These are phyloP conservation scores for Halocaridina rubra DNA, from an alignment of 2,888 invertebrate species.

Conservation along the genomic window DNA sequence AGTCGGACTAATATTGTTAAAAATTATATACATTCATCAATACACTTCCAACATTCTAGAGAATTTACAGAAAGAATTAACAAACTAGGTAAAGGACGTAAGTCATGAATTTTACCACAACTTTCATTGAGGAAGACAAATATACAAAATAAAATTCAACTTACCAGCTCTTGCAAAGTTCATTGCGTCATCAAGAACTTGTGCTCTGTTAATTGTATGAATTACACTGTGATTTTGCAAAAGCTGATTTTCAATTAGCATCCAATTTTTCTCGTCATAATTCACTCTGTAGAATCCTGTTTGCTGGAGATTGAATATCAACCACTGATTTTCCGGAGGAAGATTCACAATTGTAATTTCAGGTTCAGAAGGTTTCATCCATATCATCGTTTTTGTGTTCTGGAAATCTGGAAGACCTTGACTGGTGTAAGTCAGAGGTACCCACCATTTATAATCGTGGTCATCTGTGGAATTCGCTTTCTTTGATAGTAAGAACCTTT, in stretches of 20 bases:
- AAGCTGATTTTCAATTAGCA: constrained; percentile 77
- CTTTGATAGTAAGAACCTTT: constrained; percentile 76
- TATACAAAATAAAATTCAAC: no score
- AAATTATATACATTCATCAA: no score
- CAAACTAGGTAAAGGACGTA: no score
- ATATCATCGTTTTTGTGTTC: constrained; percentile 71
- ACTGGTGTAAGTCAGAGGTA: constrained; percentile 75
- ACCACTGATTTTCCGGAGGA: constrained; percentile 72
- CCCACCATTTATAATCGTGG: constrained; percentile 72
- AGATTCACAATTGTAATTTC: constrained; percentile 28
- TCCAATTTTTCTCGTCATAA: constrained; percentile 83
- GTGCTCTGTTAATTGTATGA: constrained; percentile 84
- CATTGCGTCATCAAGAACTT: constrained; percentile 82
- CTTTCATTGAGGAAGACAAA: no score
- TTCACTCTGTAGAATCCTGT: constrained; percentile 75
- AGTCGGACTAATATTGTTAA: no score
- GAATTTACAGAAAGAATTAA: no score
- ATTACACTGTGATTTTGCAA: constrained; percentile 77
- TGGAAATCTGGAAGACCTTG: constrained; percentile 71
- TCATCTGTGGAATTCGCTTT: constrained; percentile 73
- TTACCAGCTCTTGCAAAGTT: constrained; percentile 69
- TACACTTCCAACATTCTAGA: no score
- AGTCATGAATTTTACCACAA: no score
- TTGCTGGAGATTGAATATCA: constrained; percentile 86
- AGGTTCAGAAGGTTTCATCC: constrained; percentile 71